Evolutionary conservation across 2,797 vertebrate species (phyloP), one percentile per base, ranked within the genome.

Genomic region (Clangula hyemalis): DNA sequence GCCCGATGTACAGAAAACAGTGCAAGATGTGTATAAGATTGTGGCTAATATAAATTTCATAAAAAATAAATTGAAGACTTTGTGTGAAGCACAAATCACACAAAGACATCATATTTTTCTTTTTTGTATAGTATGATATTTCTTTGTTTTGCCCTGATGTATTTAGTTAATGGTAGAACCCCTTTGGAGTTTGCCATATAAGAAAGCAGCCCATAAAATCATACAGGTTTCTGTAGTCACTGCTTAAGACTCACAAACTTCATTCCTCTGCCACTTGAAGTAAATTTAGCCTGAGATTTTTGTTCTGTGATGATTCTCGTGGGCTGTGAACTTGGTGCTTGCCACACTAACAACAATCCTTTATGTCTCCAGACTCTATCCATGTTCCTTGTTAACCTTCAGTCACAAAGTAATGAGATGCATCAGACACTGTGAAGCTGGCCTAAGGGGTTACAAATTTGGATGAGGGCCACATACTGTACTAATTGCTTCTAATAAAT

Each of bases 401-500:
- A 95, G 66, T 94, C 92, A 94, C 75, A 86, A 90, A 92, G 92
- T 94, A 96, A 97, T 94, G 90, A 95, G 92, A 95, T 96, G 94
- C 96, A 95, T 60, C 89, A 96, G 94, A 87, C 66, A 92, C 77
- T 61, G 21, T 53, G 84, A 80, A 66, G 69, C 62, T 96, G 95
- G 96, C 95, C 94, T 96, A 75, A 95, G 90, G 96, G 94, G 94
- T 92, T 96, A 81, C 92, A 93, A 75, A 95, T 90, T 89, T 96
- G 94, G 96, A 95, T 85, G 78, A 87, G 39, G 93, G 95, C 93
- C 95, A 97, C 81, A 94, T 72, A 95, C 87, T 91, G 69, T 92
- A 93, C 90, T 96, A 96, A 97, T 95, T 97, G 84, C 92, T 97
- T 96, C 88, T 96, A 97, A 97, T 95, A 97, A 96, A 97, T 95